Conservation (phyloP, 2,888 invertebrate genomes). For the Macroteleia sp. region DNA sequence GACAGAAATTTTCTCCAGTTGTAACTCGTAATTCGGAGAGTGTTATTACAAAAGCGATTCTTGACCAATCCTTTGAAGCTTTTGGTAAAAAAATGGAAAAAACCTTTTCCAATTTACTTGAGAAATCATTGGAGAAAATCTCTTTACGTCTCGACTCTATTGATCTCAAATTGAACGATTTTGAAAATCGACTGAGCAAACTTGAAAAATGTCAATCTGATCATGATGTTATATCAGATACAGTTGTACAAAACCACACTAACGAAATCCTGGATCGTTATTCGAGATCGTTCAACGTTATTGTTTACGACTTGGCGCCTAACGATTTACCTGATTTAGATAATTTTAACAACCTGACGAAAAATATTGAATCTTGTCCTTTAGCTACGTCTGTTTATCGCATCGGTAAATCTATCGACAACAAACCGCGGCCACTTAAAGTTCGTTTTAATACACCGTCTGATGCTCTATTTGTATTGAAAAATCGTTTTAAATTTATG, state of each 20-base stretch:
- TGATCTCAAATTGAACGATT: not conserved
- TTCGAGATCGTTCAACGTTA: not conserved
- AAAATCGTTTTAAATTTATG: not conserved
- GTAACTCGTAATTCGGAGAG: not conserved
- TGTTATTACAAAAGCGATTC: not conserved
- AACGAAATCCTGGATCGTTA: not conserved
- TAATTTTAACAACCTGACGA: not conserved
- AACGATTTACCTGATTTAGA: not conserved
- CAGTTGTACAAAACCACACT: not conserved
- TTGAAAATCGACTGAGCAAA: not conserved
- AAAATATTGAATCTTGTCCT: not conserved
- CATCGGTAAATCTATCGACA: not conserved
- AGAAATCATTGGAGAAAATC: not conserved
- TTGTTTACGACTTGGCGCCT: not conserved
- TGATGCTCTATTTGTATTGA: conserved; percentile 4
- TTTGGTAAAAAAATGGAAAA: not conserved
- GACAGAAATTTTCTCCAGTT: not conserved
- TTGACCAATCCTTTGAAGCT: not conserved
- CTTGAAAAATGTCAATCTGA: not conserved
- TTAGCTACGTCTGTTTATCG: not conserved
- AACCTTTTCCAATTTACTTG: not conserved
- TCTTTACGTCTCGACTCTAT: not conserved
- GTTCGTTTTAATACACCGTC: not conserved
- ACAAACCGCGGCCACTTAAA: conserved; percentile 1
- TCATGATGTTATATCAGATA: not conserved